Evolutionary conservation across 1,140 invertebrate genomes (phyloP).

Genomic region (Cotesia chilonis): DNA sequence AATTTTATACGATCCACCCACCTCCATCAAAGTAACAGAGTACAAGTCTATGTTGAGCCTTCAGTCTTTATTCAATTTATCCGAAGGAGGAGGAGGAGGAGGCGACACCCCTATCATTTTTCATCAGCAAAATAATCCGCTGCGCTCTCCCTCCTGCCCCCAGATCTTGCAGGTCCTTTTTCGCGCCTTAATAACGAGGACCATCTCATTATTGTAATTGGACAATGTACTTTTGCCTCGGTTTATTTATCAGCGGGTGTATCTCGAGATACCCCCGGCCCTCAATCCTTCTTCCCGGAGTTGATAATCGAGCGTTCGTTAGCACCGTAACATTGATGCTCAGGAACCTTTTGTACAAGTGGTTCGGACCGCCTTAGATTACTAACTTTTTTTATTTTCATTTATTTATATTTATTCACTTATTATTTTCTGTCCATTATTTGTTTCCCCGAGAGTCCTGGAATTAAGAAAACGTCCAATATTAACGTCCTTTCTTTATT

Average conservation of each 20-base stretch:
- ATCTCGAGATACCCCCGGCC: conserved; percentile 37
- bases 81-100: background rate
- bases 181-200: conserved; percentile 38
- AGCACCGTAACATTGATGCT: too few species aligned
- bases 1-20: too few species aligned
- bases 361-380: background rate
- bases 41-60: too few species aligned
- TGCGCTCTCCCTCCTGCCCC: background rate
- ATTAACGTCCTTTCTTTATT: background rate
- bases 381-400: background rate
- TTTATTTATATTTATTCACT: background rate
- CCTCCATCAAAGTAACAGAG: too few species aligned
- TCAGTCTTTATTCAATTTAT: conserved; percentile 13
- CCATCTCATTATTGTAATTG: conserved; percentile 63
- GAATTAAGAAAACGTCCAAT: too few species aligned
- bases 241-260: conserved; percentile 45
- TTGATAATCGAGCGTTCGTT: background rate
- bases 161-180: background rate
- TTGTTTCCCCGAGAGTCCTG: too few species aligned
- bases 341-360: too few species aligned
- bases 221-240: conserved; percentile 51
- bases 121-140: conserved; percentile 42
- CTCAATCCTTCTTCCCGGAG: background rate
- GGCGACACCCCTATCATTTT: conserved; percentile 49
- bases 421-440: background rate